Base-by-base conservation (phyloP, 2,113 vertebrate species). In the Gymnogyps californianus region DNA sequence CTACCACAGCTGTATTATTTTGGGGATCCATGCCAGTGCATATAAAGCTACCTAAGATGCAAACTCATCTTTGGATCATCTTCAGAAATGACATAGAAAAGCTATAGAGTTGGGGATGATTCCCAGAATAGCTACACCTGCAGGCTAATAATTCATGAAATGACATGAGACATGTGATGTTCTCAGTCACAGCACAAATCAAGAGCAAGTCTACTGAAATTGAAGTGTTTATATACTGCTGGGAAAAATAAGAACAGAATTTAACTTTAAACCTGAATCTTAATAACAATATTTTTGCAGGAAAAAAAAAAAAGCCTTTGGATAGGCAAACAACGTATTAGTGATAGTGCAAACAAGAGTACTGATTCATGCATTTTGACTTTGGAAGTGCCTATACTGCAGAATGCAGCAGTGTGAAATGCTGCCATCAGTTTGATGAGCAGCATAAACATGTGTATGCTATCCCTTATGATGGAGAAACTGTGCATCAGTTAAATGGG, bases 221-320 rank as follows among this genome's bases (percentile, higher is more conserved):
- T 54, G 38, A 90, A 7, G 10, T 75, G 36, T 84, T 77, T 40
- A 32, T 54, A 34, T 70, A 72, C 16, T 5, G 1, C 44, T 89
- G 49, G 1, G 2, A 46, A 80, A 92, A 86, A 86, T 38, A 66
- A 77, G 19, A 55, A 40, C 5, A 77, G 7, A 64, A 83, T 64
- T 88, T 85, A 34, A 29, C n/a, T 90, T 83, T 57, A 83, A 83
- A 83, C 11, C 9, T 83, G 75, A 72, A 64, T n/a, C 47, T 95
- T 66, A 70, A 17, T 25, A 67, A 46, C 6, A 46, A 3, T 26
- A 7, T 61, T 62, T 84, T 93, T 54, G 2, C 6, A 55, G 15
- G 4, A 0, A 8, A 29, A 17, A 65, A 62, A 20, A 52, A 65
- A 20, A 4, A 0, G 1, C 19, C 51, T 79, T 88, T 59, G 28